Conservation (phyloP, 2,888 invertebrate species). For the Corbicula japonica region DNA sequence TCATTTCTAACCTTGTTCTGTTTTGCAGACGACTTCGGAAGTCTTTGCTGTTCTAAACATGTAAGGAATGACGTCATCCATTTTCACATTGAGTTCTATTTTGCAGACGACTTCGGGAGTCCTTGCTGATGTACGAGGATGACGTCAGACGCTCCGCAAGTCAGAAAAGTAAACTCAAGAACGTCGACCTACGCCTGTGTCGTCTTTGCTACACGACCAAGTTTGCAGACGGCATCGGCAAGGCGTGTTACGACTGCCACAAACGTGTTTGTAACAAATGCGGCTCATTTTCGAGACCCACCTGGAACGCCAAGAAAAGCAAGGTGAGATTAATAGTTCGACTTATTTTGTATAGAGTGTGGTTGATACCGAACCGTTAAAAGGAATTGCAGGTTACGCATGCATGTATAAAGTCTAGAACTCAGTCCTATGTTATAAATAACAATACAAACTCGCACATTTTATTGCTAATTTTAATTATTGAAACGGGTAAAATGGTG, state of each 20-base stretch:
- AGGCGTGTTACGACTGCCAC: slow-evolving; percentile 81
- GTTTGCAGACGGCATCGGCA: slow-evolving; percentile 83
- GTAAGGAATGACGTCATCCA: too few relatives aligned
- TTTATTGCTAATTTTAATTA: too few relatives aligned
- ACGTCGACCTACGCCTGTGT: slow-evolving; percentile 81
- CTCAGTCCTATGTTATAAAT: too few relatives aligned
- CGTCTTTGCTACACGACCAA: slow-evolving; percentile 84
- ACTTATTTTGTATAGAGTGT: too few relatives aligned
- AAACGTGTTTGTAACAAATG: slow-evolving; percentile 83
- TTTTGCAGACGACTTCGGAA: slow-evolving; percentile 72
- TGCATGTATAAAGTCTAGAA: too few relatives aligned
- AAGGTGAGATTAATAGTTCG: slow-evolving; percentile 76
- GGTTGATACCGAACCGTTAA: too few relatives aligned
- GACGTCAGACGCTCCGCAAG: slow-evolving; percentile 70
- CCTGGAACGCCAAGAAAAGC: slow-evolving; percentile 72
- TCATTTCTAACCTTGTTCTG: too few relatives aligned
- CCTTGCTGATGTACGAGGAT: slow-evolving; percentile 73
- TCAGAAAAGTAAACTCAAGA: slow-evolving; percentile 69
- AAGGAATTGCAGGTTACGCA: too few relatives aligned
- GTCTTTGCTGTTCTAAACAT: too few relatives aligned
- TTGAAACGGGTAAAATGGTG: too few relatives aligned
- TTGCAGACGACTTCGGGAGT: slow-evolving; percentile 72
- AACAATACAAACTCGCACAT: too few relatives aligned
- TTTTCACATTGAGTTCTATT: too few relatives aligned
- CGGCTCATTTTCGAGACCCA: slow-evolving; percentile 76